Evolutionary conservation across 2,113 vertebrate species (phyloP).

Genomic region (Thunnus maccoyii): DNA sequence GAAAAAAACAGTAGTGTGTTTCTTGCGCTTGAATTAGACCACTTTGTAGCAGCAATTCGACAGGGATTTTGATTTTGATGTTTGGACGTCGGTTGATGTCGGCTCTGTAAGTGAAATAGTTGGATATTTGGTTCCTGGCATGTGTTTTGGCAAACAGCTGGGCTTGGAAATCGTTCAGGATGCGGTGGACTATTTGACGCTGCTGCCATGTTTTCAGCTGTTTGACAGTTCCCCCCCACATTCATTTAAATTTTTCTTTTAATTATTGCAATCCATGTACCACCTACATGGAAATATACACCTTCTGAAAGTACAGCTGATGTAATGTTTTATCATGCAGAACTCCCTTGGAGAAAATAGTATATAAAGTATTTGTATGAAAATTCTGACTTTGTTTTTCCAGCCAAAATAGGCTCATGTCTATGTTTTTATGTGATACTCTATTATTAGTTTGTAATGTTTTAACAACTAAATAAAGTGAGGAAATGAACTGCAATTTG

Average conservation of each 20-base stretch:
- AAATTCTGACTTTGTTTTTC: not conserved
- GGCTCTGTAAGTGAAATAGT: slow-evolving; percentile 33
- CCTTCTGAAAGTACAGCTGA: not conserved
- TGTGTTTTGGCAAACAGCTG: slow-evolving; percentile 62
- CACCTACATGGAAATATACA: not conserved
- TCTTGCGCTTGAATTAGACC: slow-evolving; percentile 19
- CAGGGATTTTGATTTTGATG: slow-evolving; percentile 38
- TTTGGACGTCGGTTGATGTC: slow-evolving; percentile 49
- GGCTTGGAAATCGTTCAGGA: slow-evolving; percentile 52
- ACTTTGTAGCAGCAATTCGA: slow-evolving; percentile 23
- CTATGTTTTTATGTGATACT: not conserved
- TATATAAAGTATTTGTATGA: too few species aligned
- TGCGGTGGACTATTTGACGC: slow-evolving; percentile 37
- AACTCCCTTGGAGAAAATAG: not conserved
- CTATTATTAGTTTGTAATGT: not conserved
- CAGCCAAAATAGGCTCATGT: not conserved
- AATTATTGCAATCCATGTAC: slow-evolving; percentile 14
- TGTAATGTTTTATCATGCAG: not conserved
- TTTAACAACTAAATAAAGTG: not conserved
- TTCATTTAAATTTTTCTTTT: slow-evolving; percentile 27
- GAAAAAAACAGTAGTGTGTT: not conserved
- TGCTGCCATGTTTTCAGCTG: slow-evolving; percentile 46
- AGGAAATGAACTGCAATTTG: not conserved
- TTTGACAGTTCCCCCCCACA: slow-evolving; percentile 20
- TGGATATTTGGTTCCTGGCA: slow-evolving; percentile 54